Evolutionary conservation across 2,797 vertebrate genomes (phyloP), one percentile per base, ranked within the genome.

Genomic region (Crenuchus spilurus): DNA sequence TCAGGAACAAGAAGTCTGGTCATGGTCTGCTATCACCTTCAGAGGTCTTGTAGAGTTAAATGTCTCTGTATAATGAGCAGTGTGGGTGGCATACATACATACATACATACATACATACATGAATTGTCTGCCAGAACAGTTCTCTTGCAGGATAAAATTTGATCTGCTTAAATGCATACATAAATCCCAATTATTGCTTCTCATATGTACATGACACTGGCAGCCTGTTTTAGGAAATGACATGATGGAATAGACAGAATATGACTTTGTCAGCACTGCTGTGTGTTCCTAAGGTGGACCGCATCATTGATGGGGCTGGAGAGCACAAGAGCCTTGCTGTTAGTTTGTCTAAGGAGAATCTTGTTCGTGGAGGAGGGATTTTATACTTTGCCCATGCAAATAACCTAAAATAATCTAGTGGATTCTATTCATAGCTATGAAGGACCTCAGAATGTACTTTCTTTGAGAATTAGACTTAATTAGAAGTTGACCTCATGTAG

Each of bases 271-370:
- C 65, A 66, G 49, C 60, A 42, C 33, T 42, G 9, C 28, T 7
- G 18, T 39, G 24, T 18, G 8, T 51, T 55, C 42, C 44, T 14
- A 18, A 63, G 64, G 57, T 30, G 35, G 76, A 55, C 60, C 35
- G 35, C 52, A 49, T 73, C 55, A 68, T 68, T 67, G 52, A 18
- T 37, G 14, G 55, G 66, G 22, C 28, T 24, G 28, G 33, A 58
- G 24, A 60, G 54, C 10, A 16, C 61, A 49, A 20, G 35, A 28
- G 41, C 67, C 61, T 48, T 51, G 42, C 52, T 76, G 63, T 74
- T 48, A 66, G 31, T 41, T 58, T 79, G 65, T 79, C 75, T 71
- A 60, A 62, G 60, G 62, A 66, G 54, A 42, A 11, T 62, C 24
- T 18, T 67, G 24, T 67, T 68, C 66, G 54, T 54, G 62, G 66